Percentiles rank a stretch among this genome's conserved stretches.
Evolutionary conservation across 30 jellyfish, hydroid and myxozoan species (phyloP).

Genomic region (Phacellophora camtschatica): DNA sequence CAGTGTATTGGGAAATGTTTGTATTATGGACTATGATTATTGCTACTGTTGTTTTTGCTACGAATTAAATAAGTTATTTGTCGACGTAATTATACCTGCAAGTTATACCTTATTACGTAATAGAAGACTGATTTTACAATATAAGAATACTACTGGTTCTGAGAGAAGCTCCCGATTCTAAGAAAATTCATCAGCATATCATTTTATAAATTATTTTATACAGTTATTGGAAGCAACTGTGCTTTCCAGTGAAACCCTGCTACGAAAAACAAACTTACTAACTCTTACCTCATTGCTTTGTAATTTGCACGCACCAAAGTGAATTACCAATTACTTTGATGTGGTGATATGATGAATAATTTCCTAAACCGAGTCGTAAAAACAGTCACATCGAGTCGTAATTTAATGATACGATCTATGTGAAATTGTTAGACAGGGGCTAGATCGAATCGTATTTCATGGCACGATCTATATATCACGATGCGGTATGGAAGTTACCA

Average conservation of each 20-base stretch:
- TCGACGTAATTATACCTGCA: not conserved
- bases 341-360: not conserved
- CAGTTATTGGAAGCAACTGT: not conserved
- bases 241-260: not conserved
- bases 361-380: not conserved
- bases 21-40: not conserved
- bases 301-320: not conserved
- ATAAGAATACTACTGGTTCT: not conserved
- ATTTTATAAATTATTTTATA: too few relatives aligned
- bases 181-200: not conserved
- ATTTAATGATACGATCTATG: not conserved
- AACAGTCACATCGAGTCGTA: not conserved
- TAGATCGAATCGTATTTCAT: not conserved
- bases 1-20: not conserved
- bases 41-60: not conserved
- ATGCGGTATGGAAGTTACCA: not conserved
- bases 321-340: not conserved
- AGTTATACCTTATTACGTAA: not conserved
- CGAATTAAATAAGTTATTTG: not conserved
- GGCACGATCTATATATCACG: not conserved
- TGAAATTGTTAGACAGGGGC: not conserved
- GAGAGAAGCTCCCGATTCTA: not conserved
- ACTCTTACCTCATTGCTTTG: not conserved
- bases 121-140: not conserved
- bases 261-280: not conserved